These are phyloP conservation scores for Montifringilla adamsi DNA, from an alignment of 2,113 vertebrate species.

Conservation along the genomic window DNA sequence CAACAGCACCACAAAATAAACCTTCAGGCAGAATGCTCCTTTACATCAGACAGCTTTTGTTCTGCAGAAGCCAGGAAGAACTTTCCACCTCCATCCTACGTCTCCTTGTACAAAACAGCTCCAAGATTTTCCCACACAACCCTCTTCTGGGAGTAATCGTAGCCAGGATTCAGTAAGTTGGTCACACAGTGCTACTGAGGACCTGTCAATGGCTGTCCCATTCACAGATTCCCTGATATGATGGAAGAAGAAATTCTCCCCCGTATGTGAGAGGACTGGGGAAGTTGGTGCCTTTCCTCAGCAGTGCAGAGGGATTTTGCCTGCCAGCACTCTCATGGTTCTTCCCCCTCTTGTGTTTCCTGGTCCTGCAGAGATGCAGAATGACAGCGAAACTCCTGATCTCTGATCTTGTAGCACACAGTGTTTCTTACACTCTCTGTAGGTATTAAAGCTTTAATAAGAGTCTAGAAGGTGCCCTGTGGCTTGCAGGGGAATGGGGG, in stretches of 20 bases:
- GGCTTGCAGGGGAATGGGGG: not conserved
- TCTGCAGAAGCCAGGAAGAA: not conserved
- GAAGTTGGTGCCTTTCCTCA: not conserved
- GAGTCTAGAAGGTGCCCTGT: not conserved
- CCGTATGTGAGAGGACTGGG: fast-evolving
- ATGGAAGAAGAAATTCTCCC: not conserved
- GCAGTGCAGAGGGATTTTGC: not conserved
- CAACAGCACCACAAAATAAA: not conserved
- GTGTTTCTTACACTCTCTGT: not conserved
- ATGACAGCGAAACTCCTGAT: not conserved
- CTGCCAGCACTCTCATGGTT: not conserved
- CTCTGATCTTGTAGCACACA: not conserved
- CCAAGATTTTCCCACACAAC: not conserved
- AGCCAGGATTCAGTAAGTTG: not conserved
- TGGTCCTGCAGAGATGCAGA: not conserved
- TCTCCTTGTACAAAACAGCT: not conserved
- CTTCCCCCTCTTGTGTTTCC: not conserved
- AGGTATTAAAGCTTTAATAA: slow-evolving; percentile 32
- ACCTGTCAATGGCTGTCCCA: not conserved
- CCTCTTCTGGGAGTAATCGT: not conserved
- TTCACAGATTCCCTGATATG: not conserved
- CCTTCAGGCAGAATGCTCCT: not conserved
- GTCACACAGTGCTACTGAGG: not conserved
- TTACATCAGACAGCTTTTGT: not conserved
- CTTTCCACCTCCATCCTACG: not conserved